A percentile compares a stretch with the other conserved stretches of the same genome.
Evolutionary conservation across 2,113 vertebrate species (phyloP).

Genomic region (Heterochromis multidens): DNA sequence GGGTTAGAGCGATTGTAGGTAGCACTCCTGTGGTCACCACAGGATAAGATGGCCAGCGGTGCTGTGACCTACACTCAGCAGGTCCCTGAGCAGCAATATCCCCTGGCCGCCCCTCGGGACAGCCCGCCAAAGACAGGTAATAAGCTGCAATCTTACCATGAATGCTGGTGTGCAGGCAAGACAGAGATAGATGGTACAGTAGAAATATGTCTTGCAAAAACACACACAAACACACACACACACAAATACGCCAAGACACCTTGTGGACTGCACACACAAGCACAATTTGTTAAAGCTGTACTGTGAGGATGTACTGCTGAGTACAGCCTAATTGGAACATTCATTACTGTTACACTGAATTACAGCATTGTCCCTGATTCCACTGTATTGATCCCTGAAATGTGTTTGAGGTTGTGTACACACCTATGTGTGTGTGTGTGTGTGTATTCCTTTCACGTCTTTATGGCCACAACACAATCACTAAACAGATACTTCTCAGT

Average conservation of each 20-base stretch:
- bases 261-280: neutral
- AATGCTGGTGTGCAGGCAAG: slow-evolving; percentile 28
- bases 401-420: neutral
- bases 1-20: neutral
- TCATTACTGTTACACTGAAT: slow-evolving; percentile 53
- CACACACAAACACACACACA: neutral
- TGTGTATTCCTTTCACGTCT: neutral
- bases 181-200: slow-evolving; percentile 58
- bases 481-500: slow-evolving; percentile 23
- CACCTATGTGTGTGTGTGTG: neutral
- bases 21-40: neutral
- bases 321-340: slow-evolving; percentile 49
- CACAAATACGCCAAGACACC: neutral
- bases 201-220: slow-evolving; percentile 38
- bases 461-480: slow-evolving; percentile 22
- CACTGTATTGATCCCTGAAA: slow-evolving; percentile 33
- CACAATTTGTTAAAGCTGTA: neutral
- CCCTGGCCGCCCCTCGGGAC: slow-evolving; percentile 24
- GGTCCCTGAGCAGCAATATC: slow-evolving; percentile 46
- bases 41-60: neutral
- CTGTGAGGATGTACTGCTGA: slow-evolving; percentile 23
- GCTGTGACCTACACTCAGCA: slow-evolving; percentile 38
- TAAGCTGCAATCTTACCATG: slow-evolving; percentile 56
- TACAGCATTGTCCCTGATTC: slow-evolving; percentile 40
- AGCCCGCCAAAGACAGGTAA: slow-evolving; percentile 43